Percentiles rank a stretch among this genome's conserved stretches.
Conservation (phyloP, 2,888 invertebrate species). For the Gastrophysa polygoni region DNA sequence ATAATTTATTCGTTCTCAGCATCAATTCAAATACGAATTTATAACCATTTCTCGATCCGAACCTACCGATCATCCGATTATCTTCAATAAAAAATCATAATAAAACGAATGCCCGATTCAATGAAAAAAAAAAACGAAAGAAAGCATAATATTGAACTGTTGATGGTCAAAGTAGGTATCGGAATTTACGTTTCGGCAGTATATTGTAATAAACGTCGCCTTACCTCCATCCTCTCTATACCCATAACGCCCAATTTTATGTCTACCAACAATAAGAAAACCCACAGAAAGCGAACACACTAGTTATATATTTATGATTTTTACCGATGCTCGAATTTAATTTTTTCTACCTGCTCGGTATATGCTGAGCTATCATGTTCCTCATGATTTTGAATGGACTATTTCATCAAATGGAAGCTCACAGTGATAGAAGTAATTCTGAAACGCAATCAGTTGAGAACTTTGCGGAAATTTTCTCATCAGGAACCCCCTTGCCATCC, state of each 20-base stretch:
- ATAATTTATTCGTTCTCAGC: not conserved
- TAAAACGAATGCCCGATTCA: constrained; percentile 23
- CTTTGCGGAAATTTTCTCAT: too few species aligned
- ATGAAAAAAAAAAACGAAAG: constrained; percentile 27
- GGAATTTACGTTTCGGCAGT: constrained; percentile 46
- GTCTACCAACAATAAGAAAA: constrained; percentile 48
- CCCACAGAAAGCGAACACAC: constrained; percentile 50
- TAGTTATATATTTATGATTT: constrained; percentile 55
- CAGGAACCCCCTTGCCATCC: too few species aligned
- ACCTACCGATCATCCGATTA: constrained; percentile 25
- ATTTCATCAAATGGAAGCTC: too few species aligned
- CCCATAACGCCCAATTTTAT: constrained; percentile 44
- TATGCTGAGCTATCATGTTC: too few species aligned
- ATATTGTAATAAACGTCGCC: constrained; percentile 54
- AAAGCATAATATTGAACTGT: constrained; percentile 42
- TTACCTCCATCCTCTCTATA: constrained; percentile 40
- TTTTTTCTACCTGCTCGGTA: constrained; percentile 48
- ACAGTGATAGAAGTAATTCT: too few species aligned
- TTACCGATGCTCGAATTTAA: constrained; percentile 44
- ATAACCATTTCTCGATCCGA: constrained; percentile 15
- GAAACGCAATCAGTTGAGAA: too few species aligned
- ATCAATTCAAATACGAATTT: constrained; percentile 3
- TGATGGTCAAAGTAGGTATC: constrained; percentile 43
- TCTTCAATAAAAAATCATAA: constrained; percentile 32
- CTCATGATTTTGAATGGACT: too few species aligned